Evolutionary conservation across 2,113 vertebrate species (phyloP).

Genomic region (Leptobrachium ailaonicum): DNA sequence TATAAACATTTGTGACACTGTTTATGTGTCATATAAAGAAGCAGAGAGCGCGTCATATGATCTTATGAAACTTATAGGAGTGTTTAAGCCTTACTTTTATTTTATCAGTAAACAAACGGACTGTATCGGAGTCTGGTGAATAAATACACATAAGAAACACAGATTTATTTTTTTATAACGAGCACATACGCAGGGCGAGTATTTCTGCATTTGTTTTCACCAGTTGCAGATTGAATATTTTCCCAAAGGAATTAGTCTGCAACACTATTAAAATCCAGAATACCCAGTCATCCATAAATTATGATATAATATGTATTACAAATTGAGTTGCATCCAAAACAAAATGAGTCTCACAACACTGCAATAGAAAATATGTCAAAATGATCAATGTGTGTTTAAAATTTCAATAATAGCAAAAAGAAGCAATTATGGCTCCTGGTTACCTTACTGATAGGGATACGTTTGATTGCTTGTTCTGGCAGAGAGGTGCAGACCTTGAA

Average conservation of each 20-base stretch:
- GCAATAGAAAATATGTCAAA: conserved; percentile 50
- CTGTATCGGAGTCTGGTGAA: no score
- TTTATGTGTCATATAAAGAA: no score
- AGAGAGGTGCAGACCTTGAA: conserved; percentile 29
- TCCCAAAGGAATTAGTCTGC: conserved; percentile 43
- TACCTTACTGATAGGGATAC: conserved; percentile 40
- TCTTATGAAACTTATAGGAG: no score
- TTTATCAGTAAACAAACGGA: no score
- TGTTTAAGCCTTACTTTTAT: no score
- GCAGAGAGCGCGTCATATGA: no score
- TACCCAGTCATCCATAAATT: conserved; percentile 49
- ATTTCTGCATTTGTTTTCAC: conserved; percentile 21
- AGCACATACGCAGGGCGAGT: neutral
- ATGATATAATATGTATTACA: conserved; percentile 51
- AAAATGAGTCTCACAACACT: conserved; percentile 48
- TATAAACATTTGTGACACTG: no score
- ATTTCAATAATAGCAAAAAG: conserved; percentile 52
- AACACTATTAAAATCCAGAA: conserved; percentile 47
- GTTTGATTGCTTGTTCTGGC: conserved; percentile 44
- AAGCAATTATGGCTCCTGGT: conserved; percentile 47
- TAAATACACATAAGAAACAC: no score
- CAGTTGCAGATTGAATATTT: conserved; percentile 35
- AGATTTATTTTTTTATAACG: neutral
- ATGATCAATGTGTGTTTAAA: conserved; percentile 51
- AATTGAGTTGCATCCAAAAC: conserved; percentile 51